phyloP scores from a whole-genome alignment of 2,113 vertebrate species.

The Apus apus region DNA sequence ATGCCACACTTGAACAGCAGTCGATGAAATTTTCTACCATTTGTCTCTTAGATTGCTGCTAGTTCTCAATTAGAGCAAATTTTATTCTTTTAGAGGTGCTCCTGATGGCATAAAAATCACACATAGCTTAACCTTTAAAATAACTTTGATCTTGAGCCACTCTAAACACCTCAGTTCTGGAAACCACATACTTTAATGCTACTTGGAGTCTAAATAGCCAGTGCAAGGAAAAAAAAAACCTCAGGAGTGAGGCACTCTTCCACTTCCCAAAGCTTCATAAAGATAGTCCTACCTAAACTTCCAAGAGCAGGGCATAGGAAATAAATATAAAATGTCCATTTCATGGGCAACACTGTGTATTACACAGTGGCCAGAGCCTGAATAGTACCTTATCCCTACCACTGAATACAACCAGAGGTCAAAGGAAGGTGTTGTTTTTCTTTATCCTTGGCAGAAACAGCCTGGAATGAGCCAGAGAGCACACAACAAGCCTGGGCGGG shows the following conservation, averaged over 20 bases:
- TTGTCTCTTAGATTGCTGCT: not conserved
- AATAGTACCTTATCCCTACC: not conserved
- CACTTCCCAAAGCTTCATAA: not conserved
- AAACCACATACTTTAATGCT: not conserved
- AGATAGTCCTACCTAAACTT: not conserved
- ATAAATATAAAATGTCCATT: constrained; percentile 6
- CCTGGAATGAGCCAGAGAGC: not conserved
- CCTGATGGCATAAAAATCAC: not conserved
- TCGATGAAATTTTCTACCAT: not conserved
- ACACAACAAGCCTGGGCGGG: not conserved
- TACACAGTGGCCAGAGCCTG: not conserved
- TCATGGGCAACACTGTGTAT: not conserved
- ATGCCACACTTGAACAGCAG: rapidly evolving
- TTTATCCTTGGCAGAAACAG: not conserved
- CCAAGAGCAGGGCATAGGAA: not conserved
- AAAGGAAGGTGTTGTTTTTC: not conserved
- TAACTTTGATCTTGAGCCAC: not conserved
- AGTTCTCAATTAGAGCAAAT: constrained; percentile 5
- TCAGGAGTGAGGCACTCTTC: not conserved
- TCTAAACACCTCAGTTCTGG: not conserved
- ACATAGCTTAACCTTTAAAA: not conserved
- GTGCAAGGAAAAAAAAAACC: not conserved
- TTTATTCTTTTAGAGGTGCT: not conserved
- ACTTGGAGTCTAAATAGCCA: not conserved
- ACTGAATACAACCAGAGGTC: rapidly evolving